Evolutionary conservation across 2,113 vertebrate genomes (phyloP), one percentile per base, ranked within the genome.

Genomic region (Trematomus loennbergii): DNA sequence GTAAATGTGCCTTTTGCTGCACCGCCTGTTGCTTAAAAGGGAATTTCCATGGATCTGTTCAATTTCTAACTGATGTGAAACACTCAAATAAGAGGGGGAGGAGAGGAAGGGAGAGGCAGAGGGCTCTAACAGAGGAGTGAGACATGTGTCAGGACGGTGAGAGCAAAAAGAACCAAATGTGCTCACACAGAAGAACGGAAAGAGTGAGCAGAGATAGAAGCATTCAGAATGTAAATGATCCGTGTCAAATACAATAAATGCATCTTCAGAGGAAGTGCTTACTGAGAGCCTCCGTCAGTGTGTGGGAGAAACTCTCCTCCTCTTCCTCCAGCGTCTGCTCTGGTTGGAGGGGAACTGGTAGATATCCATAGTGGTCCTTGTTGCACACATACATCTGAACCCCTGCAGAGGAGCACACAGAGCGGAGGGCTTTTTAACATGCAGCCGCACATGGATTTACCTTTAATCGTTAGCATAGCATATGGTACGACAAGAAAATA

Each of bases 331-430:
- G 89, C 0, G 88, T 95, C 83, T 96, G 96, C 17, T 96, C 93
- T 0, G 92, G 83, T 83, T 95, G 94, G 75, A 97, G 89, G 9
- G 97, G 96, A 84, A 97, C 93, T 54, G 96, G 95, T 59, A 97
- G 94, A 90, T 96, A 96, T 11, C 96, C 96, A 1, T 97, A 97
- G 85, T 95, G 96, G 9, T 97, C 95, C 46, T 81, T 92, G 94
- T 98, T 97, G 91, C 96, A 97, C 61, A 96, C 68, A 74, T 96
- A 95, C 96, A 97, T 97, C 89, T 97, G 97, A 75, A 93, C 75
- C 3, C 70, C 93, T 91, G 82, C 65, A 81, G 55, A 4, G 15
- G 20, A 67, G 48, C 3, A 72, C n/a, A 65, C 9, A 11, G 43
- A 36, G 18, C 10, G 20, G 54, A 57, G n/a, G 10, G 9, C 10